Conservation (phyloP, 2,797 vertebrate genomes). For the Calcarius lapponicus region DNA sequence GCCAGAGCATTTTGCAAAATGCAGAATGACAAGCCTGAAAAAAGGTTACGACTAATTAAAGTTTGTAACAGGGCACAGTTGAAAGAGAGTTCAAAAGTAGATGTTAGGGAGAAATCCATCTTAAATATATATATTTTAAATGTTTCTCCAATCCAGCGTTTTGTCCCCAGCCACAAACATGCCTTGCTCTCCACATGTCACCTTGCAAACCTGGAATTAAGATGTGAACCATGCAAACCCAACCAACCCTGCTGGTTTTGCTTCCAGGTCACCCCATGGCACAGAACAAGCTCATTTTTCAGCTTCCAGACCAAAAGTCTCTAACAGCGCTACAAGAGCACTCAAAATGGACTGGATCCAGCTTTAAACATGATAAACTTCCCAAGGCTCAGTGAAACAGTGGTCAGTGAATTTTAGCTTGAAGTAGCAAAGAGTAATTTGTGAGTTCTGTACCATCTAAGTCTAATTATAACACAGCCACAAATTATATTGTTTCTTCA, state of each 20-base stretch:
- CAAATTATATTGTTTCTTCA: not conserved
- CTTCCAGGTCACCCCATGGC: not conserved
- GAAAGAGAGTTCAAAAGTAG: not conserved
- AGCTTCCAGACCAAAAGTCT: not conserved
- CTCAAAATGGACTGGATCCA: not conserved
- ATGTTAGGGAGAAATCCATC: not conserved
- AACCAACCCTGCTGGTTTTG: not conserved
- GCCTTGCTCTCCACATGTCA: not conserved
- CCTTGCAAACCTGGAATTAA: not conserved
- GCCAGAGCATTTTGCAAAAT: conserved; percentile 26
- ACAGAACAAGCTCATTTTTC: not conserved
- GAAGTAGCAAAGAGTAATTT: not conserved
- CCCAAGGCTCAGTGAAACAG: not conserved
- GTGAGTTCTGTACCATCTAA: not conserved
- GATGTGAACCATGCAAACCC: not conserved
- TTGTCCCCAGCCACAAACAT: not conserved
- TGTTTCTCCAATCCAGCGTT: not conserved
- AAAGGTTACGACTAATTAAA: not conserved
- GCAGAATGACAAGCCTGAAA: conserved; percentile 29
- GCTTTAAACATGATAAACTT: not conserved
- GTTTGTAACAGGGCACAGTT: not conserved
- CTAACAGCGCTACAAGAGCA: not conserved
- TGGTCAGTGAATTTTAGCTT: not conserved
- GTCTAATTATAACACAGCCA: not conserved
- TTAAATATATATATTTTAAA: not conserved